Conservation (phyloP, 2,113 vertebrate genomes). For the Saccopteryx bilineata region DNA sequence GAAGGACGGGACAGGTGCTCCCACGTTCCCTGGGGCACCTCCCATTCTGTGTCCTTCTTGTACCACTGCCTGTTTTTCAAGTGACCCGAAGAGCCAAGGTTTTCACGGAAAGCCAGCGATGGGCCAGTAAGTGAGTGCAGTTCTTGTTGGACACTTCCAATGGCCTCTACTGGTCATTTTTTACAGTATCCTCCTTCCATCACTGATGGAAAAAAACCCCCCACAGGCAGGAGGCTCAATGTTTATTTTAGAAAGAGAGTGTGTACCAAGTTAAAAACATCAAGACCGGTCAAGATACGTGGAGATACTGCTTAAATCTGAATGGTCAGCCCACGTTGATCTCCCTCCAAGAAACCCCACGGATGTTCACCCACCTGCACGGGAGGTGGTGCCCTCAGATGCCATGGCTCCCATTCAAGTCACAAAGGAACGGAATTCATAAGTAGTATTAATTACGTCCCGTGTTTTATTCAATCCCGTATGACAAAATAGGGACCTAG, state of each 20-base stretch:
- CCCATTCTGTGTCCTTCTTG: background rate
- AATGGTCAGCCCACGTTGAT: background rate
- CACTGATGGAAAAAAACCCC: background rate
- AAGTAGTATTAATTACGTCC: slow-evolving; percentile 89
- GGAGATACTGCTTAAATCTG: slow-evolving; percentile 75
- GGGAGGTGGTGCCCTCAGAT: slow-evolving; percentile 54
- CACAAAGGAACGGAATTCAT: slow-evolving; percentile 88
- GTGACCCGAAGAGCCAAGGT: background rate
- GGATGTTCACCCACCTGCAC: slow-evolving; percentile 61
- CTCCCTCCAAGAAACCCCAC: slow-evolving; percentile 70
- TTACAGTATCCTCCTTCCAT: background rate
- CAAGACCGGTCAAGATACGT: slow-evolving; percentile 68
- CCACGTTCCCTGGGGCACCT: accelerated
- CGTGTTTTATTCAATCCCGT: slow-evolving; percentile 92
- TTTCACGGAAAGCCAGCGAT: background rate
- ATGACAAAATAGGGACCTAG: slow-evolving; percentile 88
- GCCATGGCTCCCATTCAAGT: slow-evolving; percentile 75
- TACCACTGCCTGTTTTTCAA: background rate
- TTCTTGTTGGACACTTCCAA: slow-evolving; percentile 23
- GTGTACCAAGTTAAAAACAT: slow-evolving; percentile 7
- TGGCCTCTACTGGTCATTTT: background rate
- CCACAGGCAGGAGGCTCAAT: background rate
- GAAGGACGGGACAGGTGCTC: slow-evolving; percentile 22
- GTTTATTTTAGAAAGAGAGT: slow-evolving; percentile 71
- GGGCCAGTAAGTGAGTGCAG: background rate